These are phyloP conservation scores for Chrysodeixis includens DNA, from an alignment of 2,888 invertebrate species.

Conservation along the genomic window DNA sequence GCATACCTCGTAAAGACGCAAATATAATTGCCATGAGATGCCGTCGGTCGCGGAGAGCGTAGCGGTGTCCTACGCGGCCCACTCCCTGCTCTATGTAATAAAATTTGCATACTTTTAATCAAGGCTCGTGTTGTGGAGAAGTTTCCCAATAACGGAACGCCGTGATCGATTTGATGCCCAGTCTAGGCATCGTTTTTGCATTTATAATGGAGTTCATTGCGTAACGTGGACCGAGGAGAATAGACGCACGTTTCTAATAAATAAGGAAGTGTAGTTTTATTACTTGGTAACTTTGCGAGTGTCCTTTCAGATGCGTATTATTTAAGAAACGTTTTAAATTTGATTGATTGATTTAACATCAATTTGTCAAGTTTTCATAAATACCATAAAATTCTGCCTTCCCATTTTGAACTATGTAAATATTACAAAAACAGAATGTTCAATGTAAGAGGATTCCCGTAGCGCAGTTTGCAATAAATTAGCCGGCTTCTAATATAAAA, in stretches of 20 bases:
- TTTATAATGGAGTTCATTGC: slow-evolving; percentile 62
- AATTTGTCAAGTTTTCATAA: slow-evolving; percentile 3
- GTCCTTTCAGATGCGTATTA: not conserved
- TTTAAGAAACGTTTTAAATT: not conserved
- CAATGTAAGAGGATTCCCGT: slow-evolving; percentile 79
- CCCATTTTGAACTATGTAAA: slow-evolving; percentile 60
- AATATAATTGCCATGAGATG: slow-evolving; percentile 65
- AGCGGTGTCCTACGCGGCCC: slow-evolving; percentile 66
- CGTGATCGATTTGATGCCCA: slow-evolving; percentile 85
- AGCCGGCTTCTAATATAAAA: slow-evolving; percentile 88
- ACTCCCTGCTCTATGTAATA: slow-evolving; percentile 85
- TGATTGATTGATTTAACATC: not conserved
- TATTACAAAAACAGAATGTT: slow-evolving; percentile 65
- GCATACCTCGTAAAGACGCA: slow-evolving; percentile 40
- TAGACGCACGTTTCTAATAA: slow-evolving; percentile 10
- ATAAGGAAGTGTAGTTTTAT: not conserved
- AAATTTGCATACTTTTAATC: slow-evolving; percentile 90
- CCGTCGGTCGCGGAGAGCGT: slow-evolving; percentile 68
- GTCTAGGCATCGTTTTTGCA: slow-evolving; percentile 75
- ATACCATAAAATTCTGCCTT: slow-evolving; percentile 31
- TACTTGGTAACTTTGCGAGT: not conserved
- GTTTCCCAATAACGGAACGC: slow-evolving; percentile 88
- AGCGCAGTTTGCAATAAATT: slow-evolving; percentile 88
- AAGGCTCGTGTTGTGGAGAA: slow-evolving; percentile 89
- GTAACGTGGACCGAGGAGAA: slow-evolving; percentile 22